Percentiles rank a stretch among this genome's conserved stretches.
phyloP scores from a whole-genome alignment of 2,888 invertebrate species.

The Platycnemis pennipes region DNA sequence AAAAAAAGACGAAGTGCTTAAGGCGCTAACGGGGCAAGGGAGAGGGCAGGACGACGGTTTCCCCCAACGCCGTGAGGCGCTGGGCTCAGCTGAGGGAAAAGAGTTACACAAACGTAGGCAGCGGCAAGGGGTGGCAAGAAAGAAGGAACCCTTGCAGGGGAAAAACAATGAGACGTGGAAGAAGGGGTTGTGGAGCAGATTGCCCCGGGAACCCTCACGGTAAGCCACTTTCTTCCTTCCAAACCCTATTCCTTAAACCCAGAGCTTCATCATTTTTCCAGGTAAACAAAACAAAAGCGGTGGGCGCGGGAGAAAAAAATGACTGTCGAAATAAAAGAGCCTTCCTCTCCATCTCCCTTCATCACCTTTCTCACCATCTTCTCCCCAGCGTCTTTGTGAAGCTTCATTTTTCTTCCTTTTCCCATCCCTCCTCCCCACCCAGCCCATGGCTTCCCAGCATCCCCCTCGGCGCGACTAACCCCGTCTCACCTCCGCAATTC shows the following conservation, averaged over 20 bases:
- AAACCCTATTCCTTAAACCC: conserved; percentile 45
- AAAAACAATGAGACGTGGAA: neutral
- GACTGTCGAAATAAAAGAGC: conserved; percentile 36
- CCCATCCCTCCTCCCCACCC: neutral
- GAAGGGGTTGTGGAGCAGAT: conserved; percentile 39
- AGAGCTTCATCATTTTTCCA: conserved; percentile 63
- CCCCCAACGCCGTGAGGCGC: conserved; percentile 32
- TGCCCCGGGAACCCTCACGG: conserved; percentile 50
- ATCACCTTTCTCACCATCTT: conserved; percentile 51
- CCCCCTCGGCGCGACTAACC: conserved; percentile 27
- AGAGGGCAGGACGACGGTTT: conserved; percentile 4
- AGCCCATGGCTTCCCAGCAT: too few relatives aligned
- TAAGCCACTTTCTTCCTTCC: conserved; percentile 61
- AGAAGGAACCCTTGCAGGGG: conserved; percentile 1
- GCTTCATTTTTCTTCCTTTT: conserved; percentile 36
- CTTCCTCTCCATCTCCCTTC: conserved; percentile 45
- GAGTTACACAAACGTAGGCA: conserved; percentile 6
- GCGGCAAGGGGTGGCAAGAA: neutral
- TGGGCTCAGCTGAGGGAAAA: conserved; percentile 22
- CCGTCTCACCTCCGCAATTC: conserved; percentile 13
- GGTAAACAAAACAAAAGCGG: conserved; percentile 58
- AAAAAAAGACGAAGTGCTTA: conserved; percentile 33
- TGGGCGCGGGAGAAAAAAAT: conserved; percentile 43
- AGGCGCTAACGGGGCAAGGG: neutral
- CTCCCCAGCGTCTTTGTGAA: conserved; percentile 55